Evolutionary conservation across 2,797 vertebrate species (phyloP).

Genomic region (Chelidonichthys spinosus): DNA sequence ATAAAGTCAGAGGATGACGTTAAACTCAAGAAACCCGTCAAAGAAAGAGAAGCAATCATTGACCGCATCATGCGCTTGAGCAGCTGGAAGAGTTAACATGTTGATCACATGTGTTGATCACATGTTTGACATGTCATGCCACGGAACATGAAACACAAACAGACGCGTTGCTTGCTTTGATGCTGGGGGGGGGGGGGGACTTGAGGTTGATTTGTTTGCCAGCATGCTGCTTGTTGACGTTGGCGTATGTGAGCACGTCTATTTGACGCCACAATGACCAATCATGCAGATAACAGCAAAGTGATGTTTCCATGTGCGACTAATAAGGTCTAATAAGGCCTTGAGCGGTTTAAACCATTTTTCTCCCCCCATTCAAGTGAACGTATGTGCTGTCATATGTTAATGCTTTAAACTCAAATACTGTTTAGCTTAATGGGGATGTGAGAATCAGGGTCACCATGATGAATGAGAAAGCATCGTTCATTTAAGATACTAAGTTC

Average conservation of each 20-base stretch:
- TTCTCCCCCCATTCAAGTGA: neutral
- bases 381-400: neutral
- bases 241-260: neutral
- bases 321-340: neutral
- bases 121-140: constrained; percentile 11
- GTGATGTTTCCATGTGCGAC: neutral
- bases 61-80: neutral
- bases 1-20: neutral
- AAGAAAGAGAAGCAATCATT: constrained; percentile 8
- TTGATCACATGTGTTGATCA: neutral
- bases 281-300: constrained; percentile 13
- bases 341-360: neutral
- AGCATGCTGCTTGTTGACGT: neutral
- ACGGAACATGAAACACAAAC: constrained; percentile 1
- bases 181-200: neutral
- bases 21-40: constrained; percentile 3
- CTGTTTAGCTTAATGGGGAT: neutral
- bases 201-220: neutral
- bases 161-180: constrained; percentile 5
- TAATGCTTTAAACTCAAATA: neutral
- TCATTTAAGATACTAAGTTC: neutral
- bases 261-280: neutral
- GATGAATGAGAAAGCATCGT: neutral
- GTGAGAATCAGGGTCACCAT: neutral
- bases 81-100: neutral